Base-by-base conservation (phyloP, 1,140 invertebrate genomes). In the Uloborus diversus region DNA sequence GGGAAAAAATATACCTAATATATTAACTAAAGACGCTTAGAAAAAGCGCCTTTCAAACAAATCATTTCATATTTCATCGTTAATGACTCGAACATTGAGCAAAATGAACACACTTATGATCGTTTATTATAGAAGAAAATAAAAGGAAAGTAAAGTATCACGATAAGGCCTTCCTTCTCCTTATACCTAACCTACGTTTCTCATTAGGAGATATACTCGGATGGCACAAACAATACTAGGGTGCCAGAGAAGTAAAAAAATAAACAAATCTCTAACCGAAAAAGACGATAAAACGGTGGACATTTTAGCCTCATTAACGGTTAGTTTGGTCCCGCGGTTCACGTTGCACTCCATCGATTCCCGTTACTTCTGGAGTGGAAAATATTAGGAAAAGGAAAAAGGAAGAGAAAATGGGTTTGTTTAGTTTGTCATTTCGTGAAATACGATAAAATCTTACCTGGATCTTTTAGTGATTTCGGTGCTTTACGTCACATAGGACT, bases 281-380 rank as follows among this genome's bases (percentile, higher is more conserved):
- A 73, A 73, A 61, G 69, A 73, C 69, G 69, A 73, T 73, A 73
- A 73, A 73, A 73, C 53, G 32, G 20, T 57, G 69, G 69, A 73
- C 69, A 57, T 73, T 73, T 73, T 73, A 73, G 69, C 69, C 69
- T 73, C 69, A 73, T 73, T 73, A 73, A 61, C 69, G 69, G 69
- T 42, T 27, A 57, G 37, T 32, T 23, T 49, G 57, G 69, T 73
- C 69, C 69, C 69, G 23, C 32, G 32, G 69, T 35, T 53, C 49
- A 32, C 69, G 56, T n/a, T 53, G 53, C 33, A 25, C 56, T 57
- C 69, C 59, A 73, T 73, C 69, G 69, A 73, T 73, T 73, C 69
- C 69, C 69, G 61, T 73, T 73, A 73, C 53, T 73, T 20, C 35
- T 53, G 32, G 56, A 73, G 56, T 28, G 56, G 56, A 30, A 56